Percentiles rank a stretch among this genome's conserved stretches.
Evolutionary conservation across 1,140 invertebrate genomes (phyloP).

Genomic region (Aphelenchoides avenae): DNA sequence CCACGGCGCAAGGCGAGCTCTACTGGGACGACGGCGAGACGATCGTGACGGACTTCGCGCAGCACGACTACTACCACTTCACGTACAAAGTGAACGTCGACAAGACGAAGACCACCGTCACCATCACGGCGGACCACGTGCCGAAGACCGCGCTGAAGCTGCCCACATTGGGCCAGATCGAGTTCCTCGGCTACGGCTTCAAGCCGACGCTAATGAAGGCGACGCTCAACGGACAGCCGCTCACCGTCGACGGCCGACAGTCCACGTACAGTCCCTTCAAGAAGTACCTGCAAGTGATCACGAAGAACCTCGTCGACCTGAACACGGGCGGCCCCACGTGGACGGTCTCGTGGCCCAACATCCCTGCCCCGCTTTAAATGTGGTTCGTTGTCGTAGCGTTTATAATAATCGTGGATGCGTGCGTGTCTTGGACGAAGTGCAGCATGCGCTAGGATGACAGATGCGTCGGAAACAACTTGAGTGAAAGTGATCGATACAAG

Average conservation of each 20-base stretch:
- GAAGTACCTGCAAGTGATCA: slow-evolving; percentile 10
- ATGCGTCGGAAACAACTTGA: too few species aligned
- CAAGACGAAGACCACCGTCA: background rate
- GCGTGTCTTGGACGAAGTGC: too few species aligned
- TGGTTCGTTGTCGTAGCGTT: too few species aligned
- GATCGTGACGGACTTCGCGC: slow-evolving; percentile 8
- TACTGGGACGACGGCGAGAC: slow-evolving; percentile 39
- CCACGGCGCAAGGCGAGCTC: slow-evolving; percentile 23
- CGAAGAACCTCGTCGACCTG: background rate
- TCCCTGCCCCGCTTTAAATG: background rate
- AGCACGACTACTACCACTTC: slow-evolving; percentile 27
- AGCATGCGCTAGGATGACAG: too few species aligned
- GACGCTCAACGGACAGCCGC: slow-evolving; percentile 17
- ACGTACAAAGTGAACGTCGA: slow-evolving; percentile 4
- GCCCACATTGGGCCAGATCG: slow-evolving; percentile 22
- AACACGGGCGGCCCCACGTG: slow-evolving; percentile 15
- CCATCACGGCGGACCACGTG: background rate
- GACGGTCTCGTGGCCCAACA: slow-evolving; percentile 2
- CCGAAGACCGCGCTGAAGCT: background rate
- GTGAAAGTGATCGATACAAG: too few species aligned
- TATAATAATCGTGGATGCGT: too few species aligned
- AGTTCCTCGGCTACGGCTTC: slow-evolving; percentile 24
- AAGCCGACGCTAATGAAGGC: slow-evolving; percentile 6
- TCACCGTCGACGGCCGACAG: background rate
- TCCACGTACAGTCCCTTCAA: slow-evolving; percentile 14